Percentiles rank a stretch among this genome's conserved stretches.
These are phyloP conservation scores for Ariolimax columbianus DNA, from an alignment of 2,888 invertebrate genomes.

Conservation along the genomic window DNA sequence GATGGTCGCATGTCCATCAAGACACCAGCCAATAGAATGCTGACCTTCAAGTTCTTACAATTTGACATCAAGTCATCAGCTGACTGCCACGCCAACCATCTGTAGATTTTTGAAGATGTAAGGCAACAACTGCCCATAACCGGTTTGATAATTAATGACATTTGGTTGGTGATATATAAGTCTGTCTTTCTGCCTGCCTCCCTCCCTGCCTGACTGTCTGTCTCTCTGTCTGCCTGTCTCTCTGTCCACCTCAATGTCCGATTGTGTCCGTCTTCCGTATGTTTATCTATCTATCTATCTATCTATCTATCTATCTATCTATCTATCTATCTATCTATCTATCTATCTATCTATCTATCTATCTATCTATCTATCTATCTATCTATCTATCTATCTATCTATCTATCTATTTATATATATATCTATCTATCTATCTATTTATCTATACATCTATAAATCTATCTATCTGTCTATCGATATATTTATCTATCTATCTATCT, in stretches of 20 bases:
- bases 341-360: neutral
- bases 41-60: slow-evolving; percentile 52
- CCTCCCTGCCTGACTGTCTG: neutral
- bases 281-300: neutral
- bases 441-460: too few relatives aligned
- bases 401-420: too few relatives aligned
- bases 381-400: neutral
- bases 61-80: slow-evolving; percentile 54
- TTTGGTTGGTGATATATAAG: neutral
- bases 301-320: neutral
- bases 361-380: neutral
- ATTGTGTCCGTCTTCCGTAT: too few relatives aligned
- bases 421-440: too few relatives aligned
- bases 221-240: neutral
- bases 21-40: slow-evolving; percentile 49
- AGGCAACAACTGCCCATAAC: slow-evolving; percentile 33
- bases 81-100: slow-evolving; percentile 52
- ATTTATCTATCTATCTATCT: too few relatives aligned
- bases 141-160: slow-evolving; percentile 18
- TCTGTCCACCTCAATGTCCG: neutral
- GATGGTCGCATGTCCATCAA: slow-evolving; percentile 53
- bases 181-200: neutral
- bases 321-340: neutral
- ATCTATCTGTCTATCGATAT: too few relatives aligned
- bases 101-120: slow-evolving; percentile 53